Evolutionary conservation across 2,888 invertebrate genomes (phyloP), one percentile per base, ranked within the genome.

Genomic region (Penaeus monodon): DNA sequence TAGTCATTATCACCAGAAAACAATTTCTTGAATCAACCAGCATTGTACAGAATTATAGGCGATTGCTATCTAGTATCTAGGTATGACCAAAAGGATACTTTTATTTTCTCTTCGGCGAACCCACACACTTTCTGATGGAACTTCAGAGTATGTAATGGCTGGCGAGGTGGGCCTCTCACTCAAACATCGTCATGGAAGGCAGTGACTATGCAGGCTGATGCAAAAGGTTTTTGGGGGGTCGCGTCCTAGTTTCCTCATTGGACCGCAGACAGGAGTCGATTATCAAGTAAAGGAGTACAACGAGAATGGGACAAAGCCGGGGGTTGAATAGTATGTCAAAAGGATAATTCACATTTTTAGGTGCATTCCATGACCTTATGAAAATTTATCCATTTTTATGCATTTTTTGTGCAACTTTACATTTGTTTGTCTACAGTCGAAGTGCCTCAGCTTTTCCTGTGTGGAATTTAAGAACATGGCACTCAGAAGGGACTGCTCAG

Each of bases 161-260:
- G 90, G 88, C 0, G 89, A 90, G 86, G 90, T 90, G 1, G 90
- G 90, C 22, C 79, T 3, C 86, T 90, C 24, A 82, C 88, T 0
- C 86, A 89, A 89, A 90, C 44, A 89, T 90, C 73, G 87, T 85
- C 73, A 86, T 90, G n/a, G 86, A 89, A 77, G 91, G 91, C 27
- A 88, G 78, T 29, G 70, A 68, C 10, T 89, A 89, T 33, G 78
- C 84, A 33, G 80, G n/a, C 68, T 88, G 38, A 29, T 17, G 79
- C 84, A 57, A 79, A 90, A 57, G 85, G 84, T 14, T 88, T 90
- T n/a, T n/a, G n/a, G 89, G 89, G 27, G 88, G 81, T 20, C 86
- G 89, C 20, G 78, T 90, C 24, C n/a, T 88, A 29, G 89, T 87
- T 27, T 86, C 85, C 8, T 79, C 29, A 38, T 24, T 86, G n/a